Evolutionary conservation across 2,113 vertebrate genomes (phyloP).

Genomic region (Istiophorus platypterus): DNA sequence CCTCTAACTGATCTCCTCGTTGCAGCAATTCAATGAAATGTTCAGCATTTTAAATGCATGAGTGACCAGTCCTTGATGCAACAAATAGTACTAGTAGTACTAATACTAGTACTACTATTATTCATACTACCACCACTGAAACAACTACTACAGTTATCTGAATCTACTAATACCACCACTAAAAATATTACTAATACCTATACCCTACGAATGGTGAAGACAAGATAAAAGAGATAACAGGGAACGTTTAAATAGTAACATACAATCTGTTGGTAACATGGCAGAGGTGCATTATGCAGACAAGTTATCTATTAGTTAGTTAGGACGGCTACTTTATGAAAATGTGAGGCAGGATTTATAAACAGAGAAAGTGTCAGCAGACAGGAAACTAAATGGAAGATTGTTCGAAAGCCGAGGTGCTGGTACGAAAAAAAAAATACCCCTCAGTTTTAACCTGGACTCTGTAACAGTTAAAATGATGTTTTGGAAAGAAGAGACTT

Average conservation of each 20-base stretch:
- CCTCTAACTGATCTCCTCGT: too few species aligned
- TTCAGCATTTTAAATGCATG: too few species aligned
- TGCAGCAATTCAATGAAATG: too few species aligned
- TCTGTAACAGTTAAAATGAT: neutral
- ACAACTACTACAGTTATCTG: too few species aligned
- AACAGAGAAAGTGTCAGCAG: neutral
- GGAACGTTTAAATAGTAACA: slow-evolving; percentile 7
- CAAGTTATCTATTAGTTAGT: neutral
- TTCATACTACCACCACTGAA: too few species aligned
- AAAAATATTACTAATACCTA: too few species aligned
- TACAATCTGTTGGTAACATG: neutral
- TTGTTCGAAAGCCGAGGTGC: neutral
- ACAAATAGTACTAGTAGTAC: too few species aligned
- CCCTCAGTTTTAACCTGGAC: neutral
- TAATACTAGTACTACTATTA: too few species aligned
- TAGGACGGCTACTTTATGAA: neutral
- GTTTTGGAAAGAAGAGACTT: neutral
- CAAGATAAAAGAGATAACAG: neutral
- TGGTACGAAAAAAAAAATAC: neutral
- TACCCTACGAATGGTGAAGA: neutral
- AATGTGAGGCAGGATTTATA: neutral
- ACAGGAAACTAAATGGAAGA: too few species aligned
- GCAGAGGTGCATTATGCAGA: neutral
- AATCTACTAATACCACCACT: too few species aligned
- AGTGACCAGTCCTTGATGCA: too few species aligned